These are phyloP conservation scores for Gonatopus flavifemur DNA, from an alignment of 1,140 invertebrate species.

Conservation along the genomic window DNA sequence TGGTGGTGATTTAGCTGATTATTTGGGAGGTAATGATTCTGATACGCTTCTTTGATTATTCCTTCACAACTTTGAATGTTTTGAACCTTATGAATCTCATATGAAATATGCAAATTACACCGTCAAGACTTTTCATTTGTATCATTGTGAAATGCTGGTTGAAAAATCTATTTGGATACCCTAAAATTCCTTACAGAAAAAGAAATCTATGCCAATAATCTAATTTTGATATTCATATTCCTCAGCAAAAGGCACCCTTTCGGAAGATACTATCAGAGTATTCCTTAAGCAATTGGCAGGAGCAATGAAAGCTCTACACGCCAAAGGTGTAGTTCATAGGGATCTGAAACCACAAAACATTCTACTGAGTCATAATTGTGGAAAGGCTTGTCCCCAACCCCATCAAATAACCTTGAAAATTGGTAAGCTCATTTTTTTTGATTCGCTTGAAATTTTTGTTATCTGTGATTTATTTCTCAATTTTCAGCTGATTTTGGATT, in stretches of 20 bases:
- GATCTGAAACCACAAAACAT: slow-evolving; percentile 99
- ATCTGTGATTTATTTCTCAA: slow-evolving; percentile 19
- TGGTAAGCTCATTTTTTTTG: slow-evolving; percentile 60
- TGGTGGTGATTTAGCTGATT: slow-evolving; percentile 97
- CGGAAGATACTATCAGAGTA: slow-evolving; percentile 94
- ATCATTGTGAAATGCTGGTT: too few species aligned
- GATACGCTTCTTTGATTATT: too few species aligned
- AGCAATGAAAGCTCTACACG: slow-evolving; percentile 94
- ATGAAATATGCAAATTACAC: too few species aligned
- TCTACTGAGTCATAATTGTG: slow-evolving; percentile 80
- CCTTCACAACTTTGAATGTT: too few species aligned
- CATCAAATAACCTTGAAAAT: slow-evolving; percentile 94
- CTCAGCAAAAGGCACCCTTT: slow-evolving; percentile 84
- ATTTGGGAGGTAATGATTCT: slow-evolving; percentile 78
- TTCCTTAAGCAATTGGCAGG: slow-evolving; percentile 95
- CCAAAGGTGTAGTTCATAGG: slow-evolving; percentile 96
- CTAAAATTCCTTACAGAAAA: too few species aligned
- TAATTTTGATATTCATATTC: slow-evolving; percentile 16
- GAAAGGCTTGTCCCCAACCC: slow-evolving; percentile 79
- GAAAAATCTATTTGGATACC: too few species aligned
- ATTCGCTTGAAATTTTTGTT: slow-evolving; percentile 4
- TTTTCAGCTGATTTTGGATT: slow-evolving; percentile 97
- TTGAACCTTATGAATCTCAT: too few species aligned
- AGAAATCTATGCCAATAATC: slow-evolving; percentile 7
- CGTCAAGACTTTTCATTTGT: too few species aligned